These are phyloP conservation scores for Leptinotarsa undecemlineata DNA, from an alignment of 1,140 invertebrate genomes.

Conservation along the genomic window DNA sequence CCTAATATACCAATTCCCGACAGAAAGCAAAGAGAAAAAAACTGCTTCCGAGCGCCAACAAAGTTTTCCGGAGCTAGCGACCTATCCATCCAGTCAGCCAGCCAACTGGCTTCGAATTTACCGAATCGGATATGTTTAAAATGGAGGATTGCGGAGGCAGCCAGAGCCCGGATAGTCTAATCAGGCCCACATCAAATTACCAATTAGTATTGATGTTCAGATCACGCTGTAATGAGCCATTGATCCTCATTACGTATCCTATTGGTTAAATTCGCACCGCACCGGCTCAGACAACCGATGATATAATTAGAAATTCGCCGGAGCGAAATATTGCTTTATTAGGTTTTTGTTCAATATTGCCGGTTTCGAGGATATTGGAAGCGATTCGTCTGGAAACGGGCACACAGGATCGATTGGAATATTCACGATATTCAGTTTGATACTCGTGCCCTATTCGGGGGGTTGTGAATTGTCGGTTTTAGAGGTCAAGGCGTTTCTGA, in stretches of 20 bases:
- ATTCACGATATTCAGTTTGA: not conserved
- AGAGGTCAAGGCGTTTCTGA: no score
- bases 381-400: not conserved
- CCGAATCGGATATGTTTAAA: slow-evolving; percentile 26
- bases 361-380: slow-evolving; percentile 3
- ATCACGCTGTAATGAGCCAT: slow-evolving; percentile 51
- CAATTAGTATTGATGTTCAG: slow-evolving; percentile 52
- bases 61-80: no score
- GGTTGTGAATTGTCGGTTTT: no score
- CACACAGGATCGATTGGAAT: not conserved
- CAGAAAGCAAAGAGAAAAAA: no score
- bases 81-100: not conserved
- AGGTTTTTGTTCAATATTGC: slow-evolving; percentile 3
- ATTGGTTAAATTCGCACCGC: slow-evolving; percentile 17
- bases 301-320: slow-evolving; percentile 2
- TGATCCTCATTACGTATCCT: slow-evolving; percentile 47
- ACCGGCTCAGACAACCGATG: not conserved
- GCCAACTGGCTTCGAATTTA: not conserved
- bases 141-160: slow-evolving; percentile 18
- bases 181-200: slow-evolving; percentile 50
- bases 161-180: slow-evolving; percentile 39
- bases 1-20: no score
- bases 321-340: slow-evolving; percentile 8
- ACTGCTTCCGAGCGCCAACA: no score
- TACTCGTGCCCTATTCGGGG: no score